Evolutionary conservation across 2,888 invertebrate genomes (phyloP).

Genomic region (Celastrina argiolus): DNA sequence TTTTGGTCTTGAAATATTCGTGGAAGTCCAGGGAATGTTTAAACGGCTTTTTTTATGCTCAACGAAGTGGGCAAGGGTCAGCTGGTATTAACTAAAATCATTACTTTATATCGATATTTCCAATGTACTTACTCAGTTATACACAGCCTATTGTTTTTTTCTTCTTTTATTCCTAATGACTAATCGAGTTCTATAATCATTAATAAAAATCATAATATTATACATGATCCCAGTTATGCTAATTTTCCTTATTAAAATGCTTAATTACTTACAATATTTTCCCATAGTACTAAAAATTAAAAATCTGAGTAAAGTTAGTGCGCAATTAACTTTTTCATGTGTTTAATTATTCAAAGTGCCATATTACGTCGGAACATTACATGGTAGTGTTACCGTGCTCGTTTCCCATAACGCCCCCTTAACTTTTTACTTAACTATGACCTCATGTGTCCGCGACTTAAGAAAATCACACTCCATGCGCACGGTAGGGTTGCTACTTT

Average conservation of each 20-base stretch:
- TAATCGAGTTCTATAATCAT: no score
- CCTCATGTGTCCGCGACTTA: constrained; percentile 76
- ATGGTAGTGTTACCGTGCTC: constrained; percentile 72
- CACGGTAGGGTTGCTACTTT: constrained; percentile 54
- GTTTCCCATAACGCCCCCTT: constrained; percentile 77
- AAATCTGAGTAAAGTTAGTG: constrained; percentile 32
- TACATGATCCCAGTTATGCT: no score
- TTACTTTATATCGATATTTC: no score
- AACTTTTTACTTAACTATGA: constrained; percentile 76
- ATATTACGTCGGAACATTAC: constrained; percentile 60
- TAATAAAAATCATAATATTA: no score
- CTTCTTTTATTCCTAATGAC: no score
- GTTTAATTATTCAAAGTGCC: constrained; percentile 54
- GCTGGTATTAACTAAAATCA: no score
- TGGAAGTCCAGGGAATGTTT: no score
- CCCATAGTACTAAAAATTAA: constrained; percentile 29
- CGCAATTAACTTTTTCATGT: constrained; percentile 45
- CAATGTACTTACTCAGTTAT: no score
- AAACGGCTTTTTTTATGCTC: no score
- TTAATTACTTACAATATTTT: constrained; percentile 25
- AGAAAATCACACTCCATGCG: constrained; percentile 73
- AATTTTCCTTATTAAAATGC: constrained; percentile 4
- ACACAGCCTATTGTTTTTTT: no score
- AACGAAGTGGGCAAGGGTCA: no score
- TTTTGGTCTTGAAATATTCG: no score